Conservation (phyloP, 2,888 invertebrate genomes). For the Morinoia aosen region DNA sequence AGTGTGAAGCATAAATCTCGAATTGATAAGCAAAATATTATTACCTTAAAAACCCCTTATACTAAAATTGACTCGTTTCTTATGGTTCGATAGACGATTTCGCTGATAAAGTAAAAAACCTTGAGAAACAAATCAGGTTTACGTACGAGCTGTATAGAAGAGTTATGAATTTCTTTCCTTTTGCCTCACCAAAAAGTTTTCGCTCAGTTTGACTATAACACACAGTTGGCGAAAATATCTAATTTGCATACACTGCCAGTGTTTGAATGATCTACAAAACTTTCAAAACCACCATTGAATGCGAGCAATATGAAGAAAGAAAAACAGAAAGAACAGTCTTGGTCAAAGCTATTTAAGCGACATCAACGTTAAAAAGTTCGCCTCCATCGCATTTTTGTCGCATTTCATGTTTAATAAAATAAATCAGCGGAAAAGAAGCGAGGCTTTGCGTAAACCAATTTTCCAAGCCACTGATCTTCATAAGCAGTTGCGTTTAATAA, state of each 20-base stretch:
- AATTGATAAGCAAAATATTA: too few relatives aligned
- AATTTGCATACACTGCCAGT: neutral
- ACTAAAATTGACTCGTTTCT: neutral
- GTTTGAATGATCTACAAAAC: neutral
- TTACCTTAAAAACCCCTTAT: neutral
- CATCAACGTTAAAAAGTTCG: neutral
- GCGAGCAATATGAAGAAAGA: too few relatives aligned
- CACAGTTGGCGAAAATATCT: neutral
- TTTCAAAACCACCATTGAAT: neutral
- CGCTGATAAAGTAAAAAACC: too few relatives aligned
- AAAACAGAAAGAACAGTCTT: too few relatives aligned
- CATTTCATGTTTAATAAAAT: slow-evolving; percentile 27
- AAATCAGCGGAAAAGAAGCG: neutral
- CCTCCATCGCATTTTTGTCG: neutral
- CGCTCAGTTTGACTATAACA: neutral
- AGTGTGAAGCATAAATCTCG: too few relatives aligned
- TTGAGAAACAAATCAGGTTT: neutral
- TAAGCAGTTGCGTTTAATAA: neutral
- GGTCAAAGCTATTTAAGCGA: neutral
- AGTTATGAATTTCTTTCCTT: neutral
- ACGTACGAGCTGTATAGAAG: neutral
- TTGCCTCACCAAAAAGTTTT: neutral
- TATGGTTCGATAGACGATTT: too few relatives aligned
- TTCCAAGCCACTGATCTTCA: neutral
- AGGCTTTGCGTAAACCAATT: neutral